Base-by-base conservation (phyloP, 1,140 invertebrate species). In the Drosophila sturtevanti region DNA sequence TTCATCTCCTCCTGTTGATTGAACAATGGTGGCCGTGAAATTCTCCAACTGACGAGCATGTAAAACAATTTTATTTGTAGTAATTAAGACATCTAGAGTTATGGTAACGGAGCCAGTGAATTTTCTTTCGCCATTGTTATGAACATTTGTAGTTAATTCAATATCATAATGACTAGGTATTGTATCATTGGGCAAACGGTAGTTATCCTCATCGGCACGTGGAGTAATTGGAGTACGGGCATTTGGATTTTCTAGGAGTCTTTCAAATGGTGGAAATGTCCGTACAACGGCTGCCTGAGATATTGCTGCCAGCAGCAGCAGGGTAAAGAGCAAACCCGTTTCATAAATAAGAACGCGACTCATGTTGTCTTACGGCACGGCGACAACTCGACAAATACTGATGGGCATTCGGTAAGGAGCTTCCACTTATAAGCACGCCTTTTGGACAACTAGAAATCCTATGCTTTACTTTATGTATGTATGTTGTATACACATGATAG, bases 81-180 rank as follows among this genome's bases (percentile, higher is more conserved):
- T 58, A 9, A 38, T 54, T 0, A 76, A 4, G 0, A 93, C 90
- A 1, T 90, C 41, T 1, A 94, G 52, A 14, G 90, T 90, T 3
- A 96, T 95, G 3, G 77, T 90, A 0, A 95, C 95, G 1, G 80
- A 91, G 2, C 95, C 95, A 9, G 66, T 90, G 89, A 96, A 96
- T 0, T 60, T 81, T 4, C 68, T 92, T 0, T 92, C 90, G 0
- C 92, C 92, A 10, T 91, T 91, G 38, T 44, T 10, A 44, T 93
- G 92, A 0, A 96, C 92, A 72, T 95, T 92, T 0, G 95, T 94
- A 76, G 93, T 93, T 0, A 96, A 91, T 10, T 91, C 92, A 1
- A 96, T 91, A 41, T 94, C 94, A 79, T 96, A 96, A 76, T 94
- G 93, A 3, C 93, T 81, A 0, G 96, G 96, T 4, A 90, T 69